These are phyloP conservation scores for Elysia crispata DNA, from an alignment of 2,888 invertebrate genomes.

Conservation along the genomic window DNA sequence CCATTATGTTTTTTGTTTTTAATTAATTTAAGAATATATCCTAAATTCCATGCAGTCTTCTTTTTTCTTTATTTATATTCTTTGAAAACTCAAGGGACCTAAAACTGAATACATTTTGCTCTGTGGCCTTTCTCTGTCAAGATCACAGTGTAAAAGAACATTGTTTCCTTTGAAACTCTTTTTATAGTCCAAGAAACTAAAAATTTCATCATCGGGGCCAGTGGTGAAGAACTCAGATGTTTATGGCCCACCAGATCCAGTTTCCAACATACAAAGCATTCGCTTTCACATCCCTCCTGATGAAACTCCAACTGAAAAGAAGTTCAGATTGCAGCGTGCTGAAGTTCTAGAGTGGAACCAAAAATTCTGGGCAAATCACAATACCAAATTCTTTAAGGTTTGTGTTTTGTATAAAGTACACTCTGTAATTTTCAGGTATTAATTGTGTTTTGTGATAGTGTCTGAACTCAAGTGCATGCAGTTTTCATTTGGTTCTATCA, in stretches of 20 bases:
- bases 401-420: background rate
- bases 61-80: background rate
- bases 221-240: conserved; percentile 79
- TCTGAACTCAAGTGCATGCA: too few relatives aligned
- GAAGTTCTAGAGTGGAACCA: conserved; percentile 91
- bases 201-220: conserved; percentile 52
- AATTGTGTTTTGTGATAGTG: too few relatives aligned
- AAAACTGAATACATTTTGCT: background rate
- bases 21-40: too few relatives aligned
- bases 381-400: conserved; percentile 86
- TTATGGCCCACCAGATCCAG: conserved; percentile 88
- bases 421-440: too few relatives aligned
- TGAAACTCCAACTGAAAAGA: conserved; percentile 84
- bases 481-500: too few relatives aligned
- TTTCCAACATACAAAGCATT: conserved; percentile 87
- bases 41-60: too few relatives aligned
- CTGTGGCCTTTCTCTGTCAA: background rate
- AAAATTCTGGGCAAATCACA: conserved; percentile 89
- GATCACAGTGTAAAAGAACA: background rate
- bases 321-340: conserved; percentile 83
- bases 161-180: background rate
- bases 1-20: too few relatives aligned
- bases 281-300: conserved; percentile 83
- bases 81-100: background rate
- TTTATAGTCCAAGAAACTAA: conserved; percentile 46